These are phyloP conservation scores for Corythucha ciliata DNA, from an alignment of 2,888 invertebrate genomes.

Conservation along the genomic window DNA sequence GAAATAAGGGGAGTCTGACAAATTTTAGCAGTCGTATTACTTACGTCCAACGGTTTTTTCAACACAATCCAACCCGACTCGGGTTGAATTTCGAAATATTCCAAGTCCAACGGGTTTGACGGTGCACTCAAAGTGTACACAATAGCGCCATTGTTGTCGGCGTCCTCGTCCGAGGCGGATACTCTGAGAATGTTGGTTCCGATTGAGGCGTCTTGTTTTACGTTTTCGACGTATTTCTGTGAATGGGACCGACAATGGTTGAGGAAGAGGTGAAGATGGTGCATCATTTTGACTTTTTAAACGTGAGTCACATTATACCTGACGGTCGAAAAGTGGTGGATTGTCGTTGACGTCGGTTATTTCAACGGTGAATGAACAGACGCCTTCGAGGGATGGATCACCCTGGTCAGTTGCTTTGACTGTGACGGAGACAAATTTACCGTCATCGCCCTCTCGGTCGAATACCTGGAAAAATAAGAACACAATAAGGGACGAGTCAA, in stretches of 20 bases:
- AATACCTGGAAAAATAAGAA: conserved; percentile 61
- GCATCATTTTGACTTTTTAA: background rate
- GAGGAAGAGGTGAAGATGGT: background rate
- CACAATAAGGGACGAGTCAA: background rate
- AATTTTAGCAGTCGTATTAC: no score
- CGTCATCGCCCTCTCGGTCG: conserved; percentile 93
- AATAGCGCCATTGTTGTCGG: conserved; percentile 92
- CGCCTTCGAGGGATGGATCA: conserved; percentile 93
- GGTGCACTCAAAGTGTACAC: conserved; percentile 84
- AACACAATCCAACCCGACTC: conserved; percentile 96
- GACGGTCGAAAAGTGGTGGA: conserved; percentile 87
- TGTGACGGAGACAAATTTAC: conserved; percentile 91
- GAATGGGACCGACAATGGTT: conserved; percentile 43
- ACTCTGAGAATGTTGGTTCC: conserved; percentile 89
- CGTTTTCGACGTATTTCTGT: conserved; percentile 93
- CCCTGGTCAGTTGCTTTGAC: conserved; percentile 98
- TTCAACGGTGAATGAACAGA: conserved; percentile 96
- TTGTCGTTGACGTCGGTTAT: conserved; percentile 97
- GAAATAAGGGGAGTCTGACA: no score
- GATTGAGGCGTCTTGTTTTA: conserved; percentile 92
- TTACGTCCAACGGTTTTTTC: conserved; percentile 92
- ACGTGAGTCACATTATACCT: conserved; percentile 51
- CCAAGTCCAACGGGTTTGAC: conserved; percentile 77
- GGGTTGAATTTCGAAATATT: conserved; percentile 93
- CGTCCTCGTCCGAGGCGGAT: conserved; percentile 94